A percentile compares a stretch with the other conserved stretches of the same genome.
phyloP scores from a whole-genome alignment of 2,797 vertebrate genomes.

The Podargus strigoides region DNA sequence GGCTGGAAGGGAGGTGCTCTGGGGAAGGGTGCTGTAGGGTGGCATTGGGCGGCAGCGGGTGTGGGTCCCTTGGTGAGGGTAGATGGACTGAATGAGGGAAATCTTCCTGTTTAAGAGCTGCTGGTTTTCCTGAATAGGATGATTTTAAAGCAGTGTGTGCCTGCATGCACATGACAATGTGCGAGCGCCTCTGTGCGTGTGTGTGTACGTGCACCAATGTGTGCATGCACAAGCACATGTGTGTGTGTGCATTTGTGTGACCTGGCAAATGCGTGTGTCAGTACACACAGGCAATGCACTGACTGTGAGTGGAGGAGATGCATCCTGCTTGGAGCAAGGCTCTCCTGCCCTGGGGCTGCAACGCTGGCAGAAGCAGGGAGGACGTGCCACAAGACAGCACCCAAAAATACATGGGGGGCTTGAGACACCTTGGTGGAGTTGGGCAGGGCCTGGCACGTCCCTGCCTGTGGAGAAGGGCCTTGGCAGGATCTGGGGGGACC shows the following conservation, averaged over 20 bases:
- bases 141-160: not conserved
- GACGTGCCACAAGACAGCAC: not conserved
- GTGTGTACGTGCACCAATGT: not conserved
- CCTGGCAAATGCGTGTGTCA: too few species aligned
- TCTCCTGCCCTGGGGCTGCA: not conserved
- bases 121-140: not conserved
- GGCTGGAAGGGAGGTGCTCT: not conserved
- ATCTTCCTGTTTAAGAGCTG: not conserved
- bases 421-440: not conserved
- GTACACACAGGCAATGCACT: too few species aligned
- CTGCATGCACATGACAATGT: too few species aligned
- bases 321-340: rapidly evolving
- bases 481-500: not conserved
- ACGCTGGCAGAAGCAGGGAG: not conserved
- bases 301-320: not conserved
- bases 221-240: too few species aligned
- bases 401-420: not conserved
- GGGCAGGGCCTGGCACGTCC: not conserved
- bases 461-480: not conserved
- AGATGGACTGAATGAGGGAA: not conserved
- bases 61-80: not conserved
- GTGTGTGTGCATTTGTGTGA: not conserved
- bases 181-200: too few species aligned
- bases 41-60: not conserved
- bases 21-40: not conserved